Evolutionary conservation across 2,797 vertebrate species (phyloP).

Genomic region (Babyrousa celebensis): DNA sequence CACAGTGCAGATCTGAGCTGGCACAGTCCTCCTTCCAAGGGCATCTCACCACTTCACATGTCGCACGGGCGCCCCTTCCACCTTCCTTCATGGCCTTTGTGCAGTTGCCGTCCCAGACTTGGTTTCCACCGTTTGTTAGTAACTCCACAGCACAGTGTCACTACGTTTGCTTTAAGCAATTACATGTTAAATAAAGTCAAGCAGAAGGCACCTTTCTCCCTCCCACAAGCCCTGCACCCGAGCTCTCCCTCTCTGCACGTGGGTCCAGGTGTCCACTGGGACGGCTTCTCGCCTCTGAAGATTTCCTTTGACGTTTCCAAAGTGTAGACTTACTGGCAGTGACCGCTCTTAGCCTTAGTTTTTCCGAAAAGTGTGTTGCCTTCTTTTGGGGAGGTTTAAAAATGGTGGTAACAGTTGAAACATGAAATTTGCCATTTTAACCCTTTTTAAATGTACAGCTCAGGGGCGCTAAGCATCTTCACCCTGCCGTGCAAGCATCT

Average conservation of each 20-base stretch:
- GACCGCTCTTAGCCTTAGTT: neutral
- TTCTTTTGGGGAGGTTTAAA: neutral
- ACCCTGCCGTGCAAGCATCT: fast-evolving
- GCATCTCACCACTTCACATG: fast-evolving
- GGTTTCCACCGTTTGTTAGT: neutral
- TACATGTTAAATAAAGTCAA: neutral
- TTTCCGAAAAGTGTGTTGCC: neutral
- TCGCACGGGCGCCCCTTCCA: neutral
- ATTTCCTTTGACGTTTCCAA: neutral
- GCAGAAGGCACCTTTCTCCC: neutral
- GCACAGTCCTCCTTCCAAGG: fast-evolving
- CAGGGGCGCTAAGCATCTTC: too few relatives aligned
- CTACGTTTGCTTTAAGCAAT: neutral
- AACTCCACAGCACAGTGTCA: neutral
- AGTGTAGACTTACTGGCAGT: neutral
- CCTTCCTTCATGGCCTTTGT: fast-evolving
- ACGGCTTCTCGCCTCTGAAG: neutral
- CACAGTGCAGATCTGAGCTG: neutral
- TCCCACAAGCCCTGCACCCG: fast-evolving
- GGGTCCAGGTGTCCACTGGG: neutral
- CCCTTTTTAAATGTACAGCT: neutral
- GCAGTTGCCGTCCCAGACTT: too few relatives aligned
- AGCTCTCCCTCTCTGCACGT: fast-evolving
- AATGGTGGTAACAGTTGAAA: neutral
- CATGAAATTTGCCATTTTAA: too few relatives aligned